Evolutionary conservation across 2,113 vertebrate genomes (phyloP).

Genomic region (Gallinago paraguaiae): DNA sequence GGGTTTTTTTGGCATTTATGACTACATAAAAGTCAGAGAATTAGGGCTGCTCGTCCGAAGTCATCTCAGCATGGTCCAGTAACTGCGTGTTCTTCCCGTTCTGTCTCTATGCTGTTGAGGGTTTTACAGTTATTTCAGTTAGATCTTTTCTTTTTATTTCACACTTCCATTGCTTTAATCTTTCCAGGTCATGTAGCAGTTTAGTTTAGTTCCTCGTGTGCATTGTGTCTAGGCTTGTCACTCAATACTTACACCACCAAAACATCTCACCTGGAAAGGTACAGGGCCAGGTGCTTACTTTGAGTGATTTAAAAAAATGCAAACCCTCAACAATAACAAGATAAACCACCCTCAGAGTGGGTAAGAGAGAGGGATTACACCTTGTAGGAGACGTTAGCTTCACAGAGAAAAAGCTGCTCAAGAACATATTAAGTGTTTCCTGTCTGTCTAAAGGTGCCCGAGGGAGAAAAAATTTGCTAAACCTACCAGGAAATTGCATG

Average conservation of each 20-base stretch:
- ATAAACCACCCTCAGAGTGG: not conserved
- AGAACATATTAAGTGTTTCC: not conserved
- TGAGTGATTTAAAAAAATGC: not conserved
- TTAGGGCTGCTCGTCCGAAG: conserved; percentile 14
- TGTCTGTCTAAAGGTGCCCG: not conserved
- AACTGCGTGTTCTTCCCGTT: not conserved
- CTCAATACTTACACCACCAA: not conserved
- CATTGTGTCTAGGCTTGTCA: not conserved
- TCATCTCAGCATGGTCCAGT: conserved; percentile 21
- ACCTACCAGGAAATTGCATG: not conserved
- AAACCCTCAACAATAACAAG: not conserved
- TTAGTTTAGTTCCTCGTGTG: conserved; percentile 11
- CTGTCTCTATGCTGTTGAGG: not conserved
- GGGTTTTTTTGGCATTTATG: not conserved
- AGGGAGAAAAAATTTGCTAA: not conserved
- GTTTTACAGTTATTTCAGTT: conserved; percentile 48
- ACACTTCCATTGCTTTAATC: conserved; percentile 49
- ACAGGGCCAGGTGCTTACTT: not conserved
- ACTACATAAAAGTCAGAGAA: conserved; percentile 34
- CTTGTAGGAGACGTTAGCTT: not conserved
- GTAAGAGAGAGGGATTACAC: not conserved
- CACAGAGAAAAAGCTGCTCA: not conserved
- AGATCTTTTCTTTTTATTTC: conserved; percentile 47
- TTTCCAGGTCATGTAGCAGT: conserved; percentile 25
- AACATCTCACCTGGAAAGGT: conserved; percentile 43